A percentile compares a stretch with the other conserved stretches of the same genome.
phyloP scores from a whole-genome alignment of 2,888 invertebrate genomes.

The Ectemnius lituratus region DNA sequence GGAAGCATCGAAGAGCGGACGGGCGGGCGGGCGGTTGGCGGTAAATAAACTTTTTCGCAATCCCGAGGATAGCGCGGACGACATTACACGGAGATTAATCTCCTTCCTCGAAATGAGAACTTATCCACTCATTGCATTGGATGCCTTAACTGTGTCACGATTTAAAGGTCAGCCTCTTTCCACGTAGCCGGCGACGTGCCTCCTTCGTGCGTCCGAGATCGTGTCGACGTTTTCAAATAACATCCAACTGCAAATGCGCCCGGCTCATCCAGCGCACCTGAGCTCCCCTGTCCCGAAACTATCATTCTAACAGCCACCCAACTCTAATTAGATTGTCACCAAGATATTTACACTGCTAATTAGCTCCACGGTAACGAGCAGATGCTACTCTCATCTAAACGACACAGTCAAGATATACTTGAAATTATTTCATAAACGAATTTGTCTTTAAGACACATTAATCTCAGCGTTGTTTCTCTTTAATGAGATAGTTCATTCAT shows the following conservation, averaged over 20 bases:
- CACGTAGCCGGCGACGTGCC: slow-evolving; percentile 47
- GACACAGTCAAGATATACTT: too few relatives aligned
- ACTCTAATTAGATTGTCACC: too few relatives aligned
- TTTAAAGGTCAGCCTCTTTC: slow-evolving; percentile 59
- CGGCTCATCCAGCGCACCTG: too few relatives aligned
- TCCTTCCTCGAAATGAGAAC: slow-evolving; percentile 32
- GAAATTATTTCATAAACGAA: too few relatives aligned
- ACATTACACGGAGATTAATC: slow-evolving; percentile 34
- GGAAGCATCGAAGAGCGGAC: too few relatives aligned
- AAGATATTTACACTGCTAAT: too few relatives aligned
- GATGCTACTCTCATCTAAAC: too few relatives aligned
- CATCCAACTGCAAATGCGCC: slow-evolving; percentile 23
- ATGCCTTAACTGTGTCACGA: slow-evolving; percentile 55
- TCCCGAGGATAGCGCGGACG: not conserved
- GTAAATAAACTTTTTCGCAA: slow-evolving; percentile 15
- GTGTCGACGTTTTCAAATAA: slow-evolving; percentile 40
- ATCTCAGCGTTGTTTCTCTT: too few relatives aligned
- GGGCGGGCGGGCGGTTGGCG: not conserved
- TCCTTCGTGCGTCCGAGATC: slow-evolving; percentile 40
- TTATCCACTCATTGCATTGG: slow-evolving; percentile 35
- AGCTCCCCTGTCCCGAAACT: not conserved
- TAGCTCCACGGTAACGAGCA: too few relatives aligned
- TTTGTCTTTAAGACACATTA: too few relatives aligned
- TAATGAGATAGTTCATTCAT: too few relatives aligned
- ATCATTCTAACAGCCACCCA: too few relatives aligned